phyloP scores from a whole-genome alignment of 2,113 vertebrate species.

The Ptilorrhoa leucosticta region DNA sequence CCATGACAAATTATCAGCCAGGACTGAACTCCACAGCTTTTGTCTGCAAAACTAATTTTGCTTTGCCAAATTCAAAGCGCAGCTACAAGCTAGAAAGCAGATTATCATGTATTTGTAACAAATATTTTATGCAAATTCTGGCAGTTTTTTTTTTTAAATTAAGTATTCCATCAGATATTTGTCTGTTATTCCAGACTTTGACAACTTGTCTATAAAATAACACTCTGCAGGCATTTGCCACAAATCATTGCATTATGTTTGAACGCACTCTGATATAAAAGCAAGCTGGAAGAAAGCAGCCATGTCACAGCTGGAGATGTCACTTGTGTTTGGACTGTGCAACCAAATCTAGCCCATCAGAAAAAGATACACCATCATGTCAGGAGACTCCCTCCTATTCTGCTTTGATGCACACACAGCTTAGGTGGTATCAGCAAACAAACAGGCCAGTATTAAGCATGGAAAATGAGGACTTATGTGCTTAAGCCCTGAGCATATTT shows the following conservation, averaged over 20 bases:
- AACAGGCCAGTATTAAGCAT: background rate
- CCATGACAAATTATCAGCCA: background rate
- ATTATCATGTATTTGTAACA: background rate
- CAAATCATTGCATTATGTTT: background rate
- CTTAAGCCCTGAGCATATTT: background rate
- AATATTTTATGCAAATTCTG: slow-evolving; percentile 1
- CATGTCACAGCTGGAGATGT: background rate
- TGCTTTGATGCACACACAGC: background rate
- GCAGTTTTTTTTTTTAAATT: background rate
- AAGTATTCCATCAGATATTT: background rate
- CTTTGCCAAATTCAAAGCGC: slow-evolving; percentile 12
- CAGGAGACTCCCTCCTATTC: background rate
- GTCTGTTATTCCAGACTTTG: background rate
- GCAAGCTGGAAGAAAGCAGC: background rate
- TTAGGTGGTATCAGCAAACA: background rate
- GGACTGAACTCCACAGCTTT: background rate
- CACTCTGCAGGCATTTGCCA: background rate
- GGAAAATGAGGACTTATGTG: background rate
- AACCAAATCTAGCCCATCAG: background rate
- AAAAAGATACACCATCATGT: background rate
- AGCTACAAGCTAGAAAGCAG: background rate
- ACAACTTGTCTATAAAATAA: background rate
- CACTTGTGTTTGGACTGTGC: background rate
- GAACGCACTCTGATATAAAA: background rate
- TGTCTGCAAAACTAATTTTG: background rate